Percentiles rank a stretch among this genome's conserved stretches.
phyloP scores from a whole-genome alignment of 2,888 invertebrate species.

The Pilophorus perplexus region DNA sequence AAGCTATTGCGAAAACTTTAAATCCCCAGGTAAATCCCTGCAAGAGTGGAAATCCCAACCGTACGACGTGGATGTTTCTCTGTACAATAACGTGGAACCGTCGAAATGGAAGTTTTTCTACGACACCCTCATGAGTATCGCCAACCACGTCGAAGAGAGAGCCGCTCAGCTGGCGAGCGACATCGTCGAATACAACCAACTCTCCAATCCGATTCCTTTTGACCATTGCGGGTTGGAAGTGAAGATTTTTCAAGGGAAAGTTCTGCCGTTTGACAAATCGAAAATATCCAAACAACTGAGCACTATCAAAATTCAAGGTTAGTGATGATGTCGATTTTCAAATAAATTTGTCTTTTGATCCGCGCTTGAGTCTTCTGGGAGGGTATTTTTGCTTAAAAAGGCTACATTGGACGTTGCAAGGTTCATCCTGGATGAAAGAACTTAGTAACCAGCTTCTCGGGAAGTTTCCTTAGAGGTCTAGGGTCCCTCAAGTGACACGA shows the following conservation, averaged over 20 bases:
- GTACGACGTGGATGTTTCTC: slow-evolving; percentile 10
- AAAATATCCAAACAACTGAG: slow-evolving; percentile 16
- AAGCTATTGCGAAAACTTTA: no score
- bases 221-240: slow-evolving; percentile 14
- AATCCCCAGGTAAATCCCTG: no score
- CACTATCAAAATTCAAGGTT: slow-evolving; percentile 22
- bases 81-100: slow-evolving; percentile 15
- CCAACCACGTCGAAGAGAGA: slow-evolving; percentile 62
- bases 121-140: slow-evolving; percentile 67
- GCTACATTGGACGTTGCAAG: no score
- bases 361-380: no score
- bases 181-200: slow-evolving; percentile 7
- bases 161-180: slow-evolving; percentile 6
- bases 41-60: slow-evolving; percentile 1
- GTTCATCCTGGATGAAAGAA: no score
- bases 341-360: no score
- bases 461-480: no score
- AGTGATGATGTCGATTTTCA: no score
- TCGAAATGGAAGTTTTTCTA: slow-evolving; percentile 49
- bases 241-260: slow-evolving; percentile 1
- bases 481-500: no score
- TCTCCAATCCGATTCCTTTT: slow-evolving; percentile 15
- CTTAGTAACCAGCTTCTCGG: no score
- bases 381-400: no score
- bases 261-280: slow-evolving; percentile 19